Percentiles rank a stretch among this genome's conserved stretches.
Conservation (phyloP, 2,888 invertebrate genomes). For the Leptopilina drosophilae region DNA sequence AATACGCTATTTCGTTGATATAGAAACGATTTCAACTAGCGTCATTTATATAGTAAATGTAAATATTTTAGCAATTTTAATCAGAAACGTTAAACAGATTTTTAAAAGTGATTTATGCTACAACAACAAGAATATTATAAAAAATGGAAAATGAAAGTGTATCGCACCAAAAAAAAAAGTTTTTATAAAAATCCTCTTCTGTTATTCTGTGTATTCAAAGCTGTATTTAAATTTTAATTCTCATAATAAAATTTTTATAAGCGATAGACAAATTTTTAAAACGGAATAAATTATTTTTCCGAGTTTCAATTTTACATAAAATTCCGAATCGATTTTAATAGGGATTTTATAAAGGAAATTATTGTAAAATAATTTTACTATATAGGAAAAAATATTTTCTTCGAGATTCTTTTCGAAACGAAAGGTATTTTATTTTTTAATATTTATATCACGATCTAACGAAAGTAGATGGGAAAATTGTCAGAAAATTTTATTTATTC, state of each 20-base stretch:
- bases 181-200: background rate
- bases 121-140: background rate
- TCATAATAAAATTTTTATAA: too few species aligned
- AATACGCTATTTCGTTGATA: conserved; percentile 5
- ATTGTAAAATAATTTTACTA: background rate
- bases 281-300: too few species aligned
- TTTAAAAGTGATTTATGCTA: conserved; percentile 7
- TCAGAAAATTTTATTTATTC: too few species aligned
- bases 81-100: conserved; percentile 22
- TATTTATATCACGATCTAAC: too few species aligned
- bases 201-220: conserved; percentile 17
- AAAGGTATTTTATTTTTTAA: too few species aligned
- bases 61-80: conserved; percentile 30
- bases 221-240: conserved; percentile 10
- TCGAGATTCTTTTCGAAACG: too few species aligned
- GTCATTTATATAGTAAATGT: conserved; percentile 26
- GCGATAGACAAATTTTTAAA: too few species aligned
- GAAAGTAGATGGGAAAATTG: too few species aligned
- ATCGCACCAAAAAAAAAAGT: conserved; percentile 13
- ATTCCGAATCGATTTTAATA: too few species aligned
- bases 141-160: conserved; percentile 27
- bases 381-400: too few species aligned
- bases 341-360: background rate
- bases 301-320: background rate
- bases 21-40: conserved; percentile 16